phyloP scores from a whole-genome alignment of 2,888 invertebrate genomes.

The Glaucopsyche alexis region DNA sequence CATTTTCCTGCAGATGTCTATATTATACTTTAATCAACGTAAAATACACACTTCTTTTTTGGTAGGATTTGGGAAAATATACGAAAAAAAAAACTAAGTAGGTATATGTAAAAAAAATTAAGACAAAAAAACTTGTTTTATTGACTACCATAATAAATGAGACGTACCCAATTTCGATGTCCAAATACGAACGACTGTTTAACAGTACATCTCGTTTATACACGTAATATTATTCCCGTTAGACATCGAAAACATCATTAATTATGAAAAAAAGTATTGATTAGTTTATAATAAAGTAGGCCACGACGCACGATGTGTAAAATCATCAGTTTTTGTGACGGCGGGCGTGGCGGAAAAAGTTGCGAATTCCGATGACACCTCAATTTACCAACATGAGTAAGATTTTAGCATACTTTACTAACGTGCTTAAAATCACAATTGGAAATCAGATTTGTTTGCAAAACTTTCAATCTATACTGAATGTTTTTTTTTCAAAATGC shows the following conservation, averaged over 20 bases:
- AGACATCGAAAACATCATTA: conserved; percentile 13
- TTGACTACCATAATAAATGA: not conserved
- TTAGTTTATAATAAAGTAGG: conserved; percentile 10
- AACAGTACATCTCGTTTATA: conserved; percentile 23
- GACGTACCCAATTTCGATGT: conserved; percentile 19
- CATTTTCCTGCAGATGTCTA: too few species aligned
- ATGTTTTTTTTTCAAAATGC: too few species aligned
- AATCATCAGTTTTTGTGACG: conserved; percentile 11
- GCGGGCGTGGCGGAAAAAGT: not conserved
- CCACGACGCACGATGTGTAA: not conserved
- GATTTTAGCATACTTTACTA: too few species aligned
- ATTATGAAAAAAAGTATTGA: conserved; percentile 8
- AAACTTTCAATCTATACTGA: too few species aligned
- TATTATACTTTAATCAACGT: too few species aligned
- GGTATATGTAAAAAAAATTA: too few species aligned
- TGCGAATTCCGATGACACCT: conserved; percentile 15
- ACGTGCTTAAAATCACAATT: too few species aligned
- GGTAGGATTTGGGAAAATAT: not conserved
- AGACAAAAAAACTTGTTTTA: not conserved
- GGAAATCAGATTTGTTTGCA: too few species aligned
- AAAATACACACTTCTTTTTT: not conserved
- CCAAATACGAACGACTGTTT: conserved; percentile 11
- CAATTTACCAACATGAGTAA: not conserved
- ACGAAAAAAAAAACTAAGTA: too few species aligned
- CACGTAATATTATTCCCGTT: conserved; percentile 14